Conservation (phyloP, 2,113 vertebrate species). For the Bagarius yarrelli region DNA sequence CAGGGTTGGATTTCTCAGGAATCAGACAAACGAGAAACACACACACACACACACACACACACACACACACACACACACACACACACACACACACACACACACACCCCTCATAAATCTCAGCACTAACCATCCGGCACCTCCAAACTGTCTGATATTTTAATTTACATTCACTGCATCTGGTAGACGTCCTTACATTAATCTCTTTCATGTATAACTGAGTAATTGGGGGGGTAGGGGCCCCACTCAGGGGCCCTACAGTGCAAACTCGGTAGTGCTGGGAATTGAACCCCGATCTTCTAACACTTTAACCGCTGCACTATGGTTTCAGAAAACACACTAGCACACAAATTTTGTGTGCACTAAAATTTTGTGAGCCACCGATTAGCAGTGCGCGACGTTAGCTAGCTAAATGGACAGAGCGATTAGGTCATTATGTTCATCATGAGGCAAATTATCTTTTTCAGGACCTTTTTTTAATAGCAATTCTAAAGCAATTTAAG, state of each 20-base stretch:
- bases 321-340: not conserved
- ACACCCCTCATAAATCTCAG: not conserved
- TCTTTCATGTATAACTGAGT: no score
- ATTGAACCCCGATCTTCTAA: no score
- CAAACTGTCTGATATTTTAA: not conserved
- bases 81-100: not conserved
- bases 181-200: no score
- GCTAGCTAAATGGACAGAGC: slow-evolving; percentile 16
- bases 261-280: no score
- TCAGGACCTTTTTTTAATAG: not conserved
- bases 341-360: no score
- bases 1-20: not conserved
- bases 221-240: no score
- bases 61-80: slow-evolving; percentile 1
- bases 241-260: no score
- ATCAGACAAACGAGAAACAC: not conserved
- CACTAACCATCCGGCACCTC: not conserved
- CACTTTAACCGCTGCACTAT: no score
- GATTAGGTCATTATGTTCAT: not conserved
- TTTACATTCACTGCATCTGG: no score
- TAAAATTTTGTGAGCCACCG: not conserved
- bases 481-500: not conserved
- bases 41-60: no score
- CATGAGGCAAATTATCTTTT: slow-evolving; percentile 5
- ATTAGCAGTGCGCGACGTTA: not conserved